Conservation (phyloP, 2,113 vertebrate genomes). For the Amblyopsis rosae region DNA sequence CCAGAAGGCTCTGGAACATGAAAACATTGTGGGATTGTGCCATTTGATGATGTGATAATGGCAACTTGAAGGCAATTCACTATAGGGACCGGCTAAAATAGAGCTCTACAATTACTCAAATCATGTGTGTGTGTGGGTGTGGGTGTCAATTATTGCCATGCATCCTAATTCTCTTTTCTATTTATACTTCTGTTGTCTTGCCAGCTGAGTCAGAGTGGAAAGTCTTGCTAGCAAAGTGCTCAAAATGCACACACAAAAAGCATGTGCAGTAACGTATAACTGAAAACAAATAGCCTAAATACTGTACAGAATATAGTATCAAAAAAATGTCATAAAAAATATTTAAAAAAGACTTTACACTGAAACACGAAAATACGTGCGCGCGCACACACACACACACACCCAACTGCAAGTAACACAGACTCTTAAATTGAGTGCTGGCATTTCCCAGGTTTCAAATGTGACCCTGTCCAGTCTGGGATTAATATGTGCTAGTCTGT, state of each 20-base stretch:
- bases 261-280: not conserved
- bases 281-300: no score
- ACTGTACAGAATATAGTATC: no score
- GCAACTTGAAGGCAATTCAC: not conserved
- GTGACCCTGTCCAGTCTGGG: not conserved
- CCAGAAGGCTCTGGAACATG: not conserved
- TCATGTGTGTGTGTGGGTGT: not conserved
- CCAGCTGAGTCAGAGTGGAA: slow-evolving; percentile 66
- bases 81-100: not conserved
- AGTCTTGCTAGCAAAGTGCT: slow-evolving; percentile 41
- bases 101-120: not conserved
- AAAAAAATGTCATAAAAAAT: no score
- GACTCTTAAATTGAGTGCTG: not conserved
- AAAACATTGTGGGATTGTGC: not conserved
- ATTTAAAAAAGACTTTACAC: not conserved
- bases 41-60: not conserved
- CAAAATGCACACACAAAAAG: slow-evolving; percentile 6
- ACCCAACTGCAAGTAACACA: not conserved
- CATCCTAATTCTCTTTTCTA: slow-evolving; percentile 58
- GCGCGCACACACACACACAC: not conserved
- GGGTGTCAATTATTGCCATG: slow-evolving; percentile 45
- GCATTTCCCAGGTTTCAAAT: not conserved
- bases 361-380: not conserved
- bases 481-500: slow-evolving; percentile 1
- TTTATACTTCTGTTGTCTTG: slow-evolving; percentile 63